These are phyloP conservation scores for Callithrix jacchus DNA, from an alignment of 2,113 vertebrate species.

Conservation along the genomic window DNA sequence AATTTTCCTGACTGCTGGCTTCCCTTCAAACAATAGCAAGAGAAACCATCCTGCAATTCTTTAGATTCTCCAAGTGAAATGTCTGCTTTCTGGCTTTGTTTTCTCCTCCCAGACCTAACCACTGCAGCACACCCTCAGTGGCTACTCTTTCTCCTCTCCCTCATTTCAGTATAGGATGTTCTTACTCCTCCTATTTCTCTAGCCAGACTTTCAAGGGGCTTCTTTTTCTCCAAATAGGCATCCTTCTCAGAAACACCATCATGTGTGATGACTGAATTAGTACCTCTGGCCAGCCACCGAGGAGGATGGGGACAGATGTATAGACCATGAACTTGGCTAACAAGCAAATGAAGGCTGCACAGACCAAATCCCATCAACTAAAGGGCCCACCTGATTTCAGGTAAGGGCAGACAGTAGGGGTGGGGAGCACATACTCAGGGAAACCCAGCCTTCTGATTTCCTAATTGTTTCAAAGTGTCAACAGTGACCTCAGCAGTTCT, in stretches of 20 bases:
- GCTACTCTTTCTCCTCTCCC: background rate
- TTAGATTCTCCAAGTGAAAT: background rate
- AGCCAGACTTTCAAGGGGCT: background rate
- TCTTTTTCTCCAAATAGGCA: background rate
- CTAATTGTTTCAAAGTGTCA: background rate
- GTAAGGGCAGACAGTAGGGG: background rate
- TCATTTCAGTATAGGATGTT: background rate
- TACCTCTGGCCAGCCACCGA: background rate
- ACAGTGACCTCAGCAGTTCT: background rate
- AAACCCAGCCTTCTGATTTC: background rate
- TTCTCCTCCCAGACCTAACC: background rate
- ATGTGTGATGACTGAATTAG: background rate
- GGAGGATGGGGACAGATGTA: background rate
- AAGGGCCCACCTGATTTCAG: background rate
- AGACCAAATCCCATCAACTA: background rate
- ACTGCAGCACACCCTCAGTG: background rate
- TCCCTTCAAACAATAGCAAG: conserved; percentile 16
- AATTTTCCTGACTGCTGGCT: conserved; percentile 16
- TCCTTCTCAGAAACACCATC: background rate
- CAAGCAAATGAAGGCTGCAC: background rate
- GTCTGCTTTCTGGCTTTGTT: background rate
- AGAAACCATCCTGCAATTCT: background rate
- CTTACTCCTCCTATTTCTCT: background rate
- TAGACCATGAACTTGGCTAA: background rate
- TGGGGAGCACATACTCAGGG: background rate